Conservation (phyloP, 2,113 vertebrate genomes). For the Halichoeres trimaculatus region DNA sequence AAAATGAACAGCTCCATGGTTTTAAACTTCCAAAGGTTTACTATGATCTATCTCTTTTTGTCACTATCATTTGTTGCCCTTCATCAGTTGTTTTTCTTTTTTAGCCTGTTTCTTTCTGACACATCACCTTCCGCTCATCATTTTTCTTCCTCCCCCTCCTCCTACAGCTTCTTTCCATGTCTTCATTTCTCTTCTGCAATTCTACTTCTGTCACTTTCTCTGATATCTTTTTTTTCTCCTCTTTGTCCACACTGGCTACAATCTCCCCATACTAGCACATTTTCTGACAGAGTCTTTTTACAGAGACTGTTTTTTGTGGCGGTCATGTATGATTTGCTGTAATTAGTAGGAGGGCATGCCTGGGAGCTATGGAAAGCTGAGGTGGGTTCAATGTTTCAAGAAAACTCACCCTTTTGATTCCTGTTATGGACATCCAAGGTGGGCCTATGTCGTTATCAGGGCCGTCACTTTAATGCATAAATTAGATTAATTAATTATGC, state of each 20-base stretch:
- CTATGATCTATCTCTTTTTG: conserved; percentile 17
- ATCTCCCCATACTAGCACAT: too few species aligned
- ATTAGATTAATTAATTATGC: too few species aligned
- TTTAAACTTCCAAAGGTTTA: background rate
- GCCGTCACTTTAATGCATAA: too few species aligned
- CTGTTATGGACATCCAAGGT: background rate
- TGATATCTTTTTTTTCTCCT: background rate
- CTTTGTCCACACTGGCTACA: background rate
- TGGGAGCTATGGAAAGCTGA: conserved; percentile 4
- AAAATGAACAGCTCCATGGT: background rate
- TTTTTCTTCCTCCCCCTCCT: conserved; percentile 32
- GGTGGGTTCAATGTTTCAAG: conserved; percentile 5
- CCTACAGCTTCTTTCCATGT: conserved; percentile 4
- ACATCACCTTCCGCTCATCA: conserved; percentile 28
- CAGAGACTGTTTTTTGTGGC: conserved; percentile 8
- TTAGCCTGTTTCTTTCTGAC: conserved; percentile 36
- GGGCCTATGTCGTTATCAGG: too few species aligned
- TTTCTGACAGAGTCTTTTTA: background rate
- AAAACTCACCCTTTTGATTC: background rate
- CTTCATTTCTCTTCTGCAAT: background rate
- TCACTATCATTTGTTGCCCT: conserved; percentile 35
- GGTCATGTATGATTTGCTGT: conserved; percentile 12
- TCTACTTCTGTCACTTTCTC: conserved; percentile 12
- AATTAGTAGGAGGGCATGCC: conserved; percentile 11
- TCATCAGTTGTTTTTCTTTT: conserved; percentile 30